phyloP scores from a whole-genome alignment of 2,113 vertebrate genomes.

The Spheniscus mendiculus region DNA sequence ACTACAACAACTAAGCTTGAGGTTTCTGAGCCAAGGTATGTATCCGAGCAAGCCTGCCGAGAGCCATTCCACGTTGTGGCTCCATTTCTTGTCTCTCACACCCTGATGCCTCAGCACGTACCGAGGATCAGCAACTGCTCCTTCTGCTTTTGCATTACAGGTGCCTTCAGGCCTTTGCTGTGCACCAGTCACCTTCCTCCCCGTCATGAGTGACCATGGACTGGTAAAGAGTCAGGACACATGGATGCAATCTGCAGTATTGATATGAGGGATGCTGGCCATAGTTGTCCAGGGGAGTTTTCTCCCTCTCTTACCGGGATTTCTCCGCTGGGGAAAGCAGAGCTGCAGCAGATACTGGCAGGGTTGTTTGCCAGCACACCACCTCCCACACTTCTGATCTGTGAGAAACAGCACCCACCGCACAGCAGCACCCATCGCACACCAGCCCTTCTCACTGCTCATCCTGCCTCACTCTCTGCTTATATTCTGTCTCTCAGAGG shows the following conservation, averaged over 20 bases:
- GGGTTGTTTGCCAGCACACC: not conserved
- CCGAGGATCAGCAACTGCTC: not conserved
- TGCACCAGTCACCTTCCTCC: not conserved
- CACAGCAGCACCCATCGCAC: not conserved
- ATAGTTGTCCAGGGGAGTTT: not conserved
- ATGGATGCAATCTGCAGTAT: accelerated
- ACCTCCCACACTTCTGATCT: no score
- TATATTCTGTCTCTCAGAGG: no score
- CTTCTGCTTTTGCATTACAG: not conserved
- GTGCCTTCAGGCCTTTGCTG: not conserved
- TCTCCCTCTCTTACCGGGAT: not conserved
- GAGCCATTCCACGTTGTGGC: accelerated
- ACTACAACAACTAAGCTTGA: not conserved
- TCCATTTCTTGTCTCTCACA: not conserved
- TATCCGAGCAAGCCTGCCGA: not conserved
- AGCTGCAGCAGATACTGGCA: not conserved
- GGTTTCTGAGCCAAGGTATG: not conserved
- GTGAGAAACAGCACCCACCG: not conserved
- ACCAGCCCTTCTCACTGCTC: not conserved
- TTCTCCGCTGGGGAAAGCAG: not conserved
- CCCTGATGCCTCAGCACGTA: no score
- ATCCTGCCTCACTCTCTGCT: not conserved
- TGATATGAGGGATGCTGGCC: not conserved
- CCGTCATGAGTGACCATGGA: accelerated
- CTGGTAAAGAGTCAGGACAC: not conserved